Conservation (phyloP, 2,888 invertebrate genomes). For the Cosmia pyralina region DNA sequence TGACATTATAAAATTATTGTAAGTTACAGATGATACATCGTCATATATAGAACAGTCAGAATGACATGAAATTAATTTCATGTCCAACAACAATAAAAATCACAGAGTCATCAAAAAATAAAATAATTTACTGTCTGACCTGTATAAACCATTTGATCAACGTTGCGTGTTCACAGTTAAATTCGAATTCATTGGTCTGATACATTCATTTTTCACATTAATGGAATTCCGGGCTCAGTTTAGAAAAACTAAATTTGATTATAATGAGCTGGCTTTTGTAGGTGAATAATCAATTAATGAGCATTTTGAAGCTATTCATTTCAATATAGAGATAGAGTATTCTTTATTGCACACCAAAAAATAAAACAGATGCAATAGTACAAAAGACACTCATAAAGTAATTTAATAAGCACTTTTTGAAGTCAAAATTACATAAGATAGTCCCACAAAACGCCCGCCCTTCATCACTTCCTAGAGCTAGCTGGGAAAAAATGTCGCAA, state of each 20-base stretch:
- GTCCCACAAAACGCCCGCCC: too few species aligned
- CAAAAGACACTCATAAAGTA: too few species aligned
- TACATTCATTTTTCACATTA: constrained; percentile 31
- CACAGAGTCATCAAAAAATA: constrained; percentile 15
- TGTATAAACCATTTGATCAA: constrained; percentile 40
- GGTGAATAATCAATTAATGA: neutral
- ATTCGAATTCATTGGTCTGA: constrained; percentile 29
- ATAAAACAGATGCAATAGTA: neutral
- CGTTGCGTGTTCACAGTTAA: constrained; percentile 26
- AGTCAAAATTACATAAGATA: too few species aligned
- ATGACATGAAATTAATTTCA: constrained; percentile 1
- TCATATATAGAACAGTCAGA: neutral
- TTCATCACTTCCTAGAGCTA: too few species aligned
- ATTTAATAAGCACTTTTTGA: too few species aligned
- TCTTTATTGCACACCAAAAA: neutral
- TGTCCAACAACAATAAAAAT: constrained; percentile 27
- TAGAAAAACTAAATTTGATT: constrained; percentile 2
- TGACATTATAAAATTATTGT: neutral
- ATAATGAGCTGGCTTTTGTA: neutral
- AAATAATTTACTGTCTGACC: constrained; percentile 30
- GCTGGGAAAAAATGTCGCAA: too few species aligned
- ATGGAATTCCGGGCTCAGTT: neutral
- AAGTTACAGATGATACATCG: neutral
- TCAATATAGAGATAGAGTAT: neutral
- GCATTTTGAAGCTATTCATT: neutral